Evolutionary conservation across 2,113 vertebrate species (phyloP), one percentile per base, ranked within the genome.

Genomic region (Vidua chalybeata): DNA sequence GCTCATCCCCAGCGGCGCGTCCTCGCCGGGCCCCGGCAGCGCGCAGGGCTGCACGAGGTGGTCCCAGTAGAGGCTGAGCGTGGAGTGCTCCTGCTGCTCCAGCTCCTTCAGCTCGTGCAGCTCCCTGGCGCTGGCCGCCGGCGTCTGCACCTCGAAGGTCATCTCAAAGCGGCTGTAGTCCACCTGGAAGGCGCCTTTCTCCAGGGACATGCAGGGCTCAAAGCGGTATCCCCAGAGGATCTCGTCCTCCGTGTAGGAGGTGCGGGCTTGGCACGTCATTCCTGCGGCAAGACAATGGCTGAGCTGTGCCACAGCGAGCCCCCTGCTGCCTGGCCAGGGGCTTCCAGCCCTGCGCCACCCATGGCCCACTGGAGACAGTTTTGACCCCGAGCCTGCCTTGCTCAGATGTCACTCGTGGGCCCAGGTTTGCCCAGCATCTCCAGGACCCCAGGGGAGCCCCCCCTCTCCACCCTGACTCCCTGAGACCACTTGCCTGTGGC

Each of bases 221-320:
- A 98, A 99, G 23, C 98, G 97, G 78, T 98, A 97, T 21, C 98
- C 98, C 98, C 98, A 98, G 37, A 98, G 97, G 87, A 98, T 98
- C 96, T 98, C 98, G 0, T 98, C 98, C 78, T 98, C 98, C 0
- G 97, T 98, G 96, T 98, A 99, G 1, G 98, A 99, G 8, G 98
- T 98, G 83, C 98, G 98, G 33, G 98, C 98, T 95, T 99, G 98
- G 96, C 98, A 98, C 2, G 98, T 99, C 98, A 99, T 98, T 58
- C 97, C 97, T 97, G 91, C 0, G 0, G 63, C 3, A 4, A 86
- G 46, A 55, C 13, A 23, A 11, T 0, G 2, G 54, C 49, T 51
- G 73, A 73, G 28, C 35, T 10, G 13, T 20, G 39, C 58, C 1
- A 0, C 52, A 3, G 1, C 0, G 3, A 35, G 19, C 20, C 28